Base-by-base conservation (phyloP, 1,140 invertebrate species). In the Philotrypesis tridentata region DNA sequence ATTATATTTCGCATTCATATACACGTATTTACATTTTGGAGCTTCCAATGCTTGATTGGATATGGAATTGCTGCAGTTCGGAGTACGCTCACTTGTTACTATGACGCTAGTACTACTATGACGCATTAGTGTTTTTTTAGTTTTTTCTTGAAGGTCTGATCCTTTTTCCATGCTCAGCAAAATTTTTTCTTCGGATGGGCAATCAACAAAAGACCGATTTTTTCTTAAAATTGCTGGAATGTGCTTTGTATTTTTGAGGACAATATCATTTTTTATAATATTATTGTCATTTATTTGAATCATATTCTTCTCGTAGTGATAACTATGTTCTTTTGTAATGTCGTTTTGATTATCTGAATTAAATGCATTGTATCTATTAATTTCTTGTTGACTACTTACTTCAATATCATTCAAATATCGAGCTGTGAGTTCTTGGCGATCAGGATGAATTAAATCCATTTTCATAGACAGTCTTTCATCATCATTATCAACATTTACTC, bases 1-100 rank as follows among this genome's bases (percentile, higher is more conserved):
- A 80, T 80, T 76, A 48, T 83, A 83, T n/a, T 83, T 80, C 0
- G 78, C 77, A 71, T 79, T 83, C 82, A 83, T 83, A 17, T 79
- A 61, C 21, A 60, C 9, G 61, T 83, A 79, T 83, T 83, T 83
- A 83, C 70, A 79, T 17, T 83, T 83, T 76, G 72, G 77, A 63
- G 82, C 82, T 76, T 79, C 72, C 21, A 83, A 40, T 55, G 40
- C 31, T 75, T 79, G 68, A 83, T 72, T 83, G 25, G 70, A 12
- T 25, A 37, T 37, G 25, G 21, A 0, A 63, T n/a, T 78, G 5
- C 33, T 65, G 23, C 27, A 82, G 33, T 68, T 79, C n/a, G 76
- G 76, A 43, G 76, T 67, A n/a, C 29, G 70, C 68, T 83, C 74
- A 61, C 43, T 83, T 25, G 48, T 65, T 9, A 73, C 9, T 83